phyloP scores from a whole-genome alignment of 2,797 vertebrate genomes.

The Coccyzus lansbergi region DNA sequence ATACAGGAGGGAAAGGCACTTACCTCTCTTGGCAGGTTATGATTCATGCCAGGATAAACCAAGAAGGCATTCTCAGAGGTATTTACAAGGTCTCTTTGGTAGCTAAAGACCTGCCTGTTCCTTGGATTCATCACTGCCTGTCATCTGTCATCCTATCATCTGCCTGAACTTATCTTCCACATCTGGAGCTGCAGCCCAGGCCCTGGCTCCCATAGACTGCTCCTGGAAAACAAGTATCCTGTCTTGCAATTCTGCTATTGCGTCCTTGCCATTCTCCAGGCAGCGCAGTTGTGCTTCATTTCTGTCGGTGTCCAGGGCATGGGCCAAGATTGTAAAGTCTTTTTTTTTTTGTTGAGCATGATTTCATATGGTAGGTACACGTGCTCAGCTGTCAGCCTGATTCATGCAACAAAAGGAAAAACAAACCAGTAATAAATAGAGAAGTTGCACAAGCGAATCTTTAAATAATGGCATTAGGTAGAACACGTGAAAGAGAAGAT shows the following conservation, averaged over 20 bases:
- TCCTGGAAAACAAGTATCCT: rapidly evolving
- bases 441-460: slow-evolving; percentile 43
- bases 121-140: background rate
- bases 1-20: background rate
- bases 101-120: background rate
- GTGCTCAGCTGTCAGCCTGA: slow-evolving; percentile 49
- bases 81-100: background rate
- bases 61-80: background rate
- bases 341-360: slow-evolving; percentile 12
- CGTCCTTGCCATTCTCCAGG: background rate
- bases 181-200: background rate
- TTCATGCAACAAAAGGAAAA: slow-evolving; percentile 61
- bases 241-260: background rate
- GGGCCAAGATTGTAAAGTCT: background rate
- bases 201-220: background rate
- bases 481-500: background rate
- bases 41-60: background rate
- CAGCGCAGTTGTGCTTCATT: background rate
- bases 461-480: slow-evolving; percentile 32
- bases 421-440: slow-evolving; percentile 32
- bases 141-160: background rate
- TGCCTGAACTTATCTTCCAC: background rate
- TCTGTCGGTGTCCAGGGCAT: background rate
- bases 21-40: background rate
- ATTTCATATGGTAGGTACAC: slow-evolving; percentile 39